phyloP scores from a whole-genome alignment of 2,113 vertebrate species.

The Hypomesus transpacificus region DNA sequence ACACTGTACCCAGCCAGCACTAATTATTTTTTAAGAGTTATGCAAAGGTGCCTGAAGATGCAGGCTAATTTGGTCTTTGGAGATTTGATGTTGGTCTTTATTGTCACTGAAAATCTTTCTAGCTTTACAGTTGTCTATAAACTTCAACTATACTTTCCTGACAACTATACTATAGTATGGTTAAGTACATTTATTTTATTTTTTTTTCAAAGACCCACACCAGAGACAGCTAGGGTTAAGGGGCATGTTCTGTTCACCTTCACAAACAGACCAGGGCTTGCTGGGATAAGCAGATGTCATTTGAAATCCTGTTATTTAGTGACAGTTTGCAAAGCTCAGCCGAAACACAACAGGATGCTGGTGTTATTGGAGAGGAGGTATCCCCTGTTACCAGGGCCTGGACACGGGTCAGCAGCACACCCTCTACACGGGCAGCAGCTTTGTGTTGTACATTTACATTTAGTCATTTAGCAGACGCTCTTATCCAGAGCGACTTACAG shows the following conservation, averaged over 20 bases:
- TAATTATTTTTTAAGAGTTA: constrained; percentile 52
- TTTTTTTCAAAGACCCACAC: too few relatives aligned
- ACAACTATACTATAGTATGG: too few relatives aligned
- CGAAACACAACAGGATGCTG: constrained; percentile 55
- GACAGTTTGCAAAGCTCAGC: constrained; percentile 64
- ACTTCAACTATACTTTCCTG: neutral
- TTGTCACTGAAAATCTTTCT: constrained; percentile 4
- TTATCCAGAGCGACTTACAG: too few relatives aligned
- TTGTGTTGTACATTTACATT: too few relatives aligned
- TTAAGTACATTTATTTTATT: too few relatives aligned
- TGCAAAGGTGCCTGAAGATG: constrained; percentile 36
- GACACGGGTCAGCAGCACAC: too few relatives aligned
- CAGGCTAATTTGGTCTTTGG: constrained; percentile 40
- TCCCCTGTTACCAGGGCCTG: too few relatives aligned
- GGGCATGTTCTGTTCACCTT: neutral
- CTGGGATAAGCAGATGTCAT: constrained; percentile 71
- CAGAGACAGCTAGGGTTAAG: too few relatives aligned
- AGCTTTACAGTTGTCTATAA: constrained; percentile 11
- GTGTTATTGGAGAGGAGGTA: constrained; percentile 37
- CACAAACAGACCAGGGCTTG: constrained; percentile 53
- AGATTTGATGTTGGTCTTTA: constrained; percentile 43
- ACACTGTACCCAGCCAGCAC: constrained; percentile 42
- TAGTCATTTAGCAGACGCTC: too few relatives aligned
- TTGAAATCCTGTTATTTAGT: constrained; percentile 64
- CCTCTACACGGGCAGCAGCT: too few relatives aligned